Percentiles rank a stretch among this genome's conserved stretches.
phyloP scores from a whole-genome alignment of 2,113 vertebrate species.

The Empidonax traillii region DNA sequence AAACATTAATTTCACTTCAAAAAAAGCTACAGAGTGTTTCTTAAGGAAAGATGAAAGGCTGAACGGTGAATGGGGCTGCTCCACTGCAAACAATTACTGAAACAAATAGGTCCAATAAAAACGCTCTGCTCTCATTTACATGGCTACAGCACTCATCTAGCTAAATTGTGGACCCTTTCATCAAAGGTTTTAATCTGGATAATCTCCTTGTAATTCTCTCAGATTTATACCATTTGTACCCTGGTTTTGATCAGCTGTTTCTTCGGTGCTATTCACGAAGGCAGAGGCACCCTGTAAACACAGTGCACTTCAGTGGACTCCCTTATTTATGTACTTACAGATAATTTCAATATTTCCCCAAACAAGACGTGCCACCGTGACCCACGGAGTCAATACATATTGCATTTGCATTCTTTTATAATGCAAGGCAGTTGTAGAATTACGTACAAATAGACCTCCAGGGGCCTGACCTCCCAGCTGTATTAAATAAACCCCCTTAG shows the following conservation, averaged over 20 bases:
- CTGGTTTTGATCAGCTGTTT: neutral
- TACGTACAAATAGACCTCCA: constrained; percentile 19
- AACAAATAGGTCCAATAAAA: constrained; percentile 14
- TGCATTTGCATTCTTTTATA: constrained; percentile 65
- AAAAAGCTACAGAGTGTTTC: neutral
- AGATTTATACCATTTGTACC: neutral
- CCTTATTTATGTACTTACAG: neutral
- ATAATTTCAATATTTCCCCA: constrained; percentile 18
- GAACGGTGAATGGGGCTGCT: neutral
- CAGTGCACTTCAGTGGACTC: neutral
- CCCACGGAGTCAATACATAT: neutral
- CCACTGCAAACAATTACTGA: neutral
- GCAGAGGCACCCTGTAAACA: neutral
- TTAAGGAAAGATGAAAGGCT: neutral
- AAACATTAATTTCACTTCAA: neutral
- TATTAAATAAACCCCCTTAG: constrained; percentile 57
- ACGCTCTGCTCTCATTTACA: neutral
- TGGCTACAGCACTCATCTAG: neutral
- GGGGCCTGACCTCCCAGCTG: constrained; percentile 31
- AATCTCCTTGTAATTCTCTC: neutral
- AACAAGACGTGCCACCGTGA: neutral
- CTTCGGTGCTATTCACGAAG: neutral
- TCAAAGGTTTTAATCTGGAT: constrained; percentile 2
- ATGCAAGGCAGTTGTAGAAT: constrained; percentile 45
- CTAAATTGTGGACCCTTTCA: neutral